These are phyloP conservation scores for Benthochromis sp. DNA, from an alignment of 2,113 vertebrate species.

Conservation along the genomic window DNA sequence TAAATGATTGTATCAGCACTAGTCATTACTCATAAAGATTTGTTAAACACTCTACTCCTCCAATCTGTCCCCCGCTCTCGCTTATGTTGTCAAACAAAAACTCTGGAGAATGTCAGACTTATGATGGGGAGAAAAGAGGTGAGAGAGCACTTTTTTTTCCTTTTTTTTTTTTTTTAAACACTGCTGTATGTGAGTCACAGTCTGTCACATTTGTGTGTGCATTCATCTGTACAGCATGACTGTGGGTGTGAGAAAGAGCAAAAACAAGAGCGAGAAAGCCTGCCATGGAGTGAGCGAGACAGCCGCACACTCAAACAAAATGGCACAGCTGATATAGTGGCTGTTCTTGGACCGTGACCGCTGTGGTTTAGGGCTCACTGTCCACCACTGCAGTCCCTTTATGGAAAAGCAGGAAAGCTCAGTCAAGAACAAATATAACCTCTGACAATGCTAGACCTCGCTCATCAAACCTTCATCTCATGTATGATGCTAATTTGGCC, in stretches of 20 bases:
- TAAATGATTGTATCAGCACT: not conserved
- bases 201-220: constrained; percentile 37
- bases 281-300: not conserved
- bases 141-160: not conserved
- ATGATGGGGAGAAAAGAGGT: not conserved
- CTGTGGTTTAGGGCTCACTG: not conserved
- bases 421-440: not conserved
- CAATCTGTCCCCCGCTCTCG: not conserved
- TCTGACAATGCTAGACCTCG: not conserved
- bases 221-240: constrained; percentile 21
- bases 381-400: not conserved
- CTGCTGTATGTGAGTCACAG: constrained; percentile 29
- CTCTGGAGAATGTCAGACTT: not conserved
- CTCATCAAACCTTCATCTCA: not conserved
- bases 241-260: constrained; percentile 26
- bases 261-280: not conserved
- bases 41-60: not conserved
- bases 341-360: not conserved
- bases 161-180: not conserved
- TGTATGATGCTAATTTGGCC: not conserved
- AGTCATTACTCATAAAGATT: not conserved
- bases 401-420: not conserved
- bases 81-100: not conserved
- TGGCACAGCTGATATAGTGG: not conserved
- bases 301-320: not conserved